Conservation (phyloP, 2,113 vertebrate species). For the Cynoglossus semilaevis region DNA sequence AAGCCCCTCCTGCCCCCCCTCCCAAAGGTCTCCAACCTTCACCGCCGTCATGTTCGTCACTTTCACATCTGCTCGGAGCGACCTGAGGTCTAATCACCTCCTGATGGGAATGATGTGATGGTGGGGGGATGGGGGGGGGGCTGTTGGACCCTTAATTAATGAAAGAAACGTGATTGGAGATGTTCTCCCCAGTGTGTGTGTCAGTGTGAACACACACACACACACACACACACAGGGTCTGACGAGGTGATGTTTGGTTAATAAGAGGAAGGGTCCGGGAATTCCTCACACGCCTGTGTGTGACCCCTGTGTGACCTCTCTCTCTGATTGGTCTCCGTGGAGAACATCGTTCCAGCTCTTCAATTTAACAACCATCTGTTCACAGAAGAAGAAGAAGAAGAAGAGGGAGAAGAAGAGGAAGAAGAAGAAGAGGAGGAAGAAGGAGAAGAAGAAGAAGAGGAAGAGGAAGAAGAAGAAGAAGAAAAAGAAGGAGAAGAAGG, state of each 20-base stretch:
- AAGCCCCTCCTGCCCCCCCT: too few relatives aligned
- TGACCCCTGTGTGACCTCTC: too few relatives aligned
- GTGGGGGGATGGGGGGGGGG: constrained; percentile 39
- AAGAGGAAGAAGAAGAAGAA: too few relatives aligned
- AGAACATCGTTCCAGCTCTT: too few relatives aligned
- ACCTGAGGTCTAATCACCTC: constrained; percentile 72
- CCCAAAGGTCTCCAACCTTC: constrained; percentile 47
- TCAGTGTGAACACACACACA: constrained; percentile 33
- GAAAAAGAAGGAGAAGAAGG: too few relatives aligned
- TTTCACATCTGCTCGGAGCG: constrained; percentile 76
- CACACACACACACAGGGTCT: constrained; percentile 35
- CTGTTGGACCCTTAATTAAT: constrained; percentile 60
- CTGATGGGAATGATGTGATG: constrained; percentile 72
- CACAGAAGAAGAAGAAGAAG: too few relatives aligned
- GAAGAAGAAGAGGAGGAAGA: too few relatives aligned
- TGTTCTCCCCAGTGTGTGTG: constrained; percentile 50
- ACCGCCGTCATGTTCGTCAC: constrained; percentile 64
- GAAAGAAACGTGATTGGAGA: constrained; percentile 58
- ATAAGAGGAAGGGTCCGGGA: constrained; percentile 35
- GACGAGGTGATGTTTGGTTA: constrained; percentile 58
- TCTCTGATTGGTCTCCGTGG: constrained; percentile 19
- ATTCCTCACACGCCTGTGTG: constrained; percentile 59
- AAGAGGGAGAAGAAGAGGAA: too few relatives aligned
- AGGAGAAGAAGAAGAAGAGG: too few relatives aligned
- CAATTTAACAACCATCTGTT: too few relatives aligned